A percentile compares a stretch with the other conserved stretches of the same genome.
Conservation (phyloP, 2,888 invertebrate genomes). For the Sesia apiformis region DNA sequence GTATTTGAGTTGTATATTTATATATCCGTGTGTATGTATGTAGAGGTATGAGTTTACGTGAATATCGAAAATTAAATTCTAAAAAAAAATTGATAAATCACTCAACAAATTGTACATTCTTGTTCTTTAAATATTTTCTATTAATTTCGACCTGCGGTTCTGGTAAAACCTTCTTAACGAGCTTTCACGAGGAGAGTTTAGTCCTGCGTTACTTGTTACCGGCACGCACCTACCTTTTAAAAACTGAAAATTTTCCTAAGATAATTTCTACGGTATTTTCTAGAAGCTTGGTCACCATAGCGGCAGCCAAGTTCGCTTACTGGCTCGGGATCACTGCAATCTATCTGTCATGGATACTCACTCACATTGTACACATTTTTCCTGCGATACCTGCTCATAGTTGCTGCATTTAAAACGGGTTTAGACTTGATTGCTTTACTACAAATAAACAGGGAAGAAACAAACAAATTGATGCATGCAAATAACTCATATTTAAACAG, state of each 20-base stretch:
- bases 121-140: too few relatives aligned
- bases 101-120: too few relatives aligned
- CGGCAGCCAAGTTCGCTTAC: not conserved
- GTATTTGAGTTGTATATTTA: too few relatives aligned
- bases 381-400: constrained; percentile 3
- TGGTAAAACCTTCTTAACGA: not conserved
- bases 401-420: not conserved
- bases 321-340: constrained; percentile 11
- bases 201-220: not conserved
- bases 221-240: too few relatives aligned
- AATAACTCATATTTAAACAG: not conserved
- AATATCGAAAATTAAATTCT: too few relatives aligned
- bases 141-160: too few relatives aligned
- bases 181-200: not conserved
- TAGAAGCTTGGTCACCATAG: not conserved
- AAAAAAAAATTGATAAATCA: too few relatives aligned
- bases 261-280: too few relatives aligned
- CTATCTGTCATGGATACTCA: constrained; percentile 23
- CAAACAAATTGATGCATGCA: not conserved
- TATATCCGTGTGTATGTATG: too few relatives aligned
- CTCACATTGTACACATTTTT: constrained; percentile 15
- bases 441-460: not conserved
- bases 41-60: too few relatives aligned
- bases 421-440: not conserved
- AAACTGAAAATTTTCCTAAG: too few relatives aligned